A percentile compares a stretch with the other conserved stretches of the same genome.
Evolutionary conservation across 37 sponge, comb jelly and placozoan genomes (phyloP).

Genomic region (Crambe crambe): DNA sequence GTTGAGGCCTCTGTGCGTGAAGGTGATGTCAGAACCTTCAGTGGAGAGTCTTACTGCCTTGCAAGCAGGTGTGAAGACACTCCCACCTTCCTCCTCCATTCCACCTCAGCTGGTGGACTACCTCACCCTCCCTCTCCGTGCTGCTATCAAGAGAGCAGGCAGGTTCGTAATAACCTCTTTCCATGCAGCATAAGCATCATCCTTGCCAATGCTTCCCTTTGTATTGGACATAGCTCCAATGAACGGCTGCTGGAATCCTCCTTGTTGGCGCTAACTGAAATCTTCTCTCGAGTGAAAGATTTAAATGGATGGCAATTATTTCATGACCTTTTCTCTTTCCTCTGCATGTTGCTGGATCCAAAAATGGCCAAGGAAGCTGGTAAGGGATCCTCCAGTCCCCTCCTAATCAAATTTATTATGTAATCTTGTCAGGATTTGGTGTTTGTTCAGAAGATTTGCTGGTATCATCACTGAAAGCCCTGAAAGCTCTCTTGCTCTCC

Average conservation of each 20-base stretch:
- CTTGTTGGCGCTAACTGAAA: not conserved
- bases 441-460: conserved; percentile 10
- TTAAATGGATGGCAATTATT: conserved; percentile 29
- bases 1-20: conserved; percentile 61
- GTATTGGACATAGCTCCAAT: too few relatives aligned
- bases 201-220: too few relatives aligned
- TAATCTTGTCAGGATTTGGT: conserved; percentile 1
- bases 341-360: conserved; percentile 51
- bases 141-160: conserved; percentile 34
- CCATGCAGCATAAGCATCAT: too few relatives aligned
- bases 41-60: conserved; percentile 17
- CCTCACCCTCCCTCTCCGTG: conserved; percentile 60
- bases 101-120: conserved; percentile 55
- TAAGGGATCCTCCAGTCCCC: too few relatives aligned
- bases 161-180: conserved; percentile 17
- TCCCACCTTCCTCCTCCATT: not conserved
- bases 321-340: conserved; percentile 40
- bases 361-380: conserved; percentile 39
- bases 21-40: conserved; percentile 48
- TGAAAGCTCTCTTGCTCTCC: not conserved
- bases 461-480: not conserved
- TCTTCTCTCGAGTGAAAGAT: conserved; percentile 14
- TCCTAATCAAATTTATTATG: not conserved
- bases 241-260: conserved; percentile 15
- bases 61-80: not conserved